phyloP scores from a whole-genome alignment of 2,888 invertebrate species.

The Lycia hirtaria region DNA sequence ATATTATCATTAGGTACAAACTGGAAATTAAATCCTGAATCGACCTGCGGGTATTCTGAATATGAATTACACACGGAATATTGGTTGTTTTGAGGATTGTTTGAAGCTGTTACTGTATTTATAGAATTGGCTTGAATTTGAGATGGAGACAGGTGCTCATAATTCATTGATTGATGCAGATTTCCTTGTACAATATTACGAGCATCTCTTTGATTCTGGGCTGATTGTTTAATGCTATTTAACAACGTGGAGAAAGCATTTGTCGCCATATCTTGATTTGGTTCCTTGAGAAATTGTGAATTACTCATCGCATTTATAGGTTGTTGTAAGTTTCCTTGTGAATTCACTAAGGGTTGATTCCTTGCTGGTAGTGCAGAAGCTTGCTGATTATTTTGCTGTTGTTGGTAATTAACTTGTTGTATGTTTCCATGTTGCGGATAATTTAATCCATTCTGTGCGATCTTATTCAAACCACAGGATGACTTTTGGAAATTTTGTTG shows the following conservation, averaged over 20 bases:
- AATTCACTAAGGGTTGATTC: constrained; percentile 28
- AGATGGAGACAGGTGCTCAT: constrained; percentile 3
- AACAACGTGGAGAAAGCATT: constrained; percentile 34
- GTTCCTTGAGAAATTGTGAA: constrained; percentile 28
- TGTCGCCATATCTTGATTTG: constrained; percentile 28
- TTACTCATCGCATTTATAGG: constrained; percentile 17
- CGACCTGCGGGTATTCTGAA: constrained; percentile 23
- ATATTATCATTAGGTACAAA: constrained; percentile 25
- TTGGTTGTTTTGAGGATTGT: constrained; percentile 19
- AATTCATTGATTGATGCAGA: constrained; percentile 13
- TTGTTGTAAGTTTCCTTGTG: constrained; percentile 31
- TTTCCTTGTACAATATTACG: constrained; percentile 8
- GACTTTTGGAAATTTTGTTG: constrained; percentile 16
- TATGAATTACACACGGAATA: constrained; percentile 6
- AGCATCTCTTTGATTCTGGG: constrained; percentile 21
- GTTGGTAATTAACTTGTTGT: constrained; percentile 47
- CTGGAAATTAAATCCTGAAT: constrained; percentile 33
- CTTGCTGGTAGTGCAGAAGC: constrained; percentile 28
- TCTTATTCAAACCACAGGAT: constrained; percentile 9
- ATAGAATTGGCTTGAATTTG: constrained; percentile 18
- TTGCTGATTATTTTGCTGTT: constrained; percentile 46
- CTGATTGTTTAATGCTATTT: constrained; percentile 25
- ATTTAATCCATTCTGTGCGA: constrained; percentile 27
- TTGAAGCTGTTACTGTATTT: constrained; percentile 4
- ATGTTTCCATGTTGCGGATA: constrained; percentile 32